Evolutionary conservation across 2,797 vertebrate genomes (phyloP).

Genomic region (Scleropages formosus): DNA sequence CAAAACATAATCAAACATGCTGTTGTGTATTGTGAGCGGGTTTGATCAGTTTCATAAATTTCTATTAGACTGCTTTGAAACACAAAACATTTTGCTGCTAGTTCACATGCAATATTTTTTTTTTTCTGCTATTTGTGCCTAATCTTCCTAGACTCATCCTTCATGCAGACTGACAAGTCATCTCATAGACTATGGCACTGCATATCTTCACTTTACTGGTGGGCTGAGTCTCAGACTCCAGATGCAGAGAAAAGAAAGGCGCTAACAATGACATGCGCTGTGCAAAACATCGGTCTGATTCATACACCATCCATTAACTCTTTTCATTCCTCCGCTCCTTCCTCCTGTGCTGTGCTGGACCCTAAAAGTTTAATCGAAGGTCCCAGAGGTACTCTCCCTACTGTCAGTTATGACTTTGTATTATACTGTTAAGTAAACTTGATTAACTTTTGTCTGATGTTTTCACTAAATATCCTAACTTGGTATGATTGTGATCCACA

Average conservation of each 20-base stretch:
- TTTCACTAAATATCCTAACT: no score
- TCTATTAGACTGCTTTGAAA: slow-evolving; percentile 4
- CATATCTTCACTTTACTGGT: slow-evolving; percentile 89
- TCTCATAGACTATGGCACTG: slow-evolving; percentile 87
- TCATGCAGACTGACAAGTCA: slow-evolving; percentile 90
- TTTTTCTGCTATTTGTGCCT: slow-evolving; percentile 68
- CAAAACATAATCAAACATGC: no score
- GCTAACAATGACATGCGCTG: slow-evolving; percentile 86
- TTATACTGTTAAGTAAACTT: no score
- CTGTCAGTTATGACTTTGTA: no score
- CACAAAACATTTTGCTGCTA: neutral
- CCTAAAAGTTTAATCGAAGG: no score
- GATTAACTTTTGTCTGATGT: no score
- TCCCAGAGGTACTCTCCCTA: no score
- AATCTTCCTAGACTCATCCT: slow-evolving; percentile 89
- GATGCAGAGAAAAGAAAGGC: slow-evolving; percentile 75
- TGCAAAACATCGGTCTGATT: slow-evolving; percentile 90
- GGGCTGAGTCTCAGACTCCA: slow-evolving; percentile 75
- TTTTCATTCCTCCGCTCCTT: slow-evolving; percentile 55
- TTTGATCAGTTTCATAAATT: slow-evolving; percentile 8
- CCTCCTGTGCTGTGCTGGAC: neutral
- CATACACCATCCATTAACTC: slow-evolving; percentile 80
- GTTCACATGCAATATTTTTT: slow-evolving; percentile 14
- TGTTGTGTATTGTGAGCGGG: neutral
- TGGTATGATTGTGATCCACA: no score